phyloP scores from a whole-genome alignment of 2,113 vertebrate genomes.

The Xiphophorus couchianus region DNA sequence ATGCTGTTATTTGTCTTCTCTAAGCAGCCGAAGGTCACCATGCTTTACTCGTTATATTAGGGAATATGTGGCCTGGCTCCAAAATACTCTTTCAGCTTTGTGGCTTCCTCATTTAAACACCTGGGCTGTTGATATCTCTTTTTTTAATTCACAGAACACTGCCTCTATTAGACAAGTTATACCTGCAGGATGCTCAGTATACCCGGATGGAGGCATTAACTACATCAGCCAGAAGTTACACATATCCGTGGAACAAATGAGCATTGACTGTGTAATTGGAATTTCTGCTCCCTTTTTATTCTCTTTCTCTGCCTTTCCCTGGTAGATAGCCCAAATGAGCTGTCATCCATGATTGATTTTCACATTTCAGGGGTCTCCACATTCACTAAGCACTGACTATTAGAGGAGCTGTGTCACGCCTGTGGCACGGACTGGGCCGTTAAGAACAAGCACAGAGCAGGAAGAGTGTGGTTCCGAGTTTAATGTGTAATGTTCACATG shows the following conservation, averaged over 20 bases:
- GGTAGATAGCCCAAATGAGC: slow-evolving; percentile 72
- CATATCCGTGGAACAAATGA: slow-evolving; percentile 57
- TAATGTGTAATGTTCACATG: slow-evolving; percentile 46
- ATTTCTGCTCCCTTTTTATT: slow-evolving; percentile 60
- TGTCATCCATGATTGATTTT: slow-evolving; percentile 79
- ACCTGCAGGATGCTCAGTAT: slow-evolving; percentile 56
- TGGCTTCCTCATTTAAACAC: slow-evolving; percentile 4
- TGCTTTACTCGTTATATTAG: not conserved
- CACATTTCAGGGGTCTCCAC: slow-evolving; percentile 74
- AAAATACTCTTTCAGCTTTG: slow-evolving; percentile 20
- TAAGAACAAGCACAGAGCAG: slow-evolving; percentile 45
- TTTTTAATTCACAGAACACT: slow-evolving; percentile 25
- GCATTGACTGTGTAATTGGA: slow-evolving; percentile 73
- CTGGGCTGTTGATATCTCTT: slow-evolving; percentile 1
- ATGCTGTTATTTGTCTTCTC: slow-evolving; percentile 14
- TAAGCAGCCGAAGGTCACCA: slow-evolving; percentile 24
- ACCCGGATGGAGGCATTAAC: slow-evolving; percentile 48
- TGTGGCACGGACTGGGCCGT: slow-evolving; percentile 43
- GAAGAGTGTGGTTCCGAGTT: slow-evolving; percentile 37
- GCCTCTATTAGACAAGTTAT: slow-evolving; percentile 20
- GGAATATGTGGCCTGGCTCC: slow-evolving; percentile 10
- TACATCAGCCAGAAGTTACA: slow-evolving; percentile 58
- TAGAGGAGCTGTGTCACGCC: slow-evolving; percentile 54
- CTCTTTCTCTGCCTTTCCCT: slow-evolving; percentile 34
- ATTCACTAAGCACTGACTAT: slow-evolving; percentile 65